phyloP scores from a whole-genome alignment of 2,888 invertebrate species.

The Stenchaetothrips biformis region DNA sequence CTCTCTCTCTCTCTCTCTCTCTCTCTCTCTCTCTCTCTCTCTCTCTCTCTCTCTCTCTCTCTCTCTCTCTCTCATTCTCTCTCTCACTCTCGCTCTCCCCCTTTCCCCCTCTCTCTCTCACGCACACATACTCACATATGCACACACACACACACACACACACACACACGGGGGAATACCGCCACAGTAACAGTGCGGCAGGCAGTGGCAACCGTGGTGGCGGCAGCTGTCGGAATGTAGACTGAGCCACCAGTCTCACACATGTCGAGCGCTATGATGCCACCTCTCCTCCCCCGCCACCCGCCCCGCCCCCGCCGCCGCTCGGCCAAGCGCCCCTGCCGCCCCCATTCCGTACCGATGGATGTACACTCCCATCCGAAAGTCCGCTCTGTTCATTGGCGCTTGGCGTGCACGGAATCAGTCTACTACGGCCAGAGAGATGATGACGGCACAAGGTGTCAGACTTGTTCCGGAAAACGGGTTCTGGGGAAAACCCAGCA shows the following conservation, averaged over 20 bases:
- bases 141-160: background rate
- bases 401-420: no score
- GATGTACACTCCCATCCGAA: no score
- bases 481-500: no score
- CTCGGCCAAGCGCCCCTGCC: background rate
- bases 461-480: no score
- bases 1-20: constrained; percentile 35
- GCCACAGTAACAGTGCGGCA: no score
- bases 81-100: constrained; percentile 27
- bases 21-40: constrained; percentile 37
- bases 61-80: constrained; percentile 30
- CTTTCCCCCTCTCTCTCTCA: no score
- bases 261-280: background rate
- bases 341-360: background rate
- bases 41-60: constrained; percentile 32
- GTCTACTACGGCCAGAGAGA: no score
- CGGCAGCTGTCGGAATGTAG: background rate
- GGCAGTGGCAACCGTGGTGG: background rate
- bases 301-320: background rate
- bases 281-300: background rate
- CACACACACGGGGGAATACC: background rate
- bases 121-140: no score
- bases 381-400: no score
- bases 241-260: background rate
- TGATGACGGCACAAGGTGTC: no score